Conservation (phyloP, 1,140 invertebrate genomes). For the Idris sp. region DNA sequence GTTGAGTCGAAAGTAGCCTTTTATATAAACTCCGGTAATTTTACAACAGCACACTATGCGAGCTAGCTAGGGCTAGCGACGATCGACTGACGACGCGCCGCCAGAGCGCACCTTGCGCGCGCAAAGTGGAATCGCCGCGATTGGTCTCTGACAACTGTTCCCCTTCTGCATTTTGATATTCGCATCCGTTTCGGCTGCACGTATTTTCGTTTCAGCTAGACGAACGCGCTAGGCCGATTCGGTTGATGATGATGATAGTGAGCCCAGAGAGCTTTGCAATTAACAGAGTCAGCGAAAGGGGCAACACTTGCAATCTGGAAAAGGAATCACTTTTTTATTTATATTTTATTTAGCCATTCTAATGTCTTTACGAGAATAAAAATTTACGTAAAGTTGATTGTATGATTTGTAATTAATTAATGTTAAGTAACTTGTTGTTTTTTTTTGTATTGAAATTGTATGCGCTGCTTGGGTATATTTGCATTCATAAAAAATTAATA, state of each 20-base stretch:
- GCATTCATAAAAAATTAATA: too few relatives aligned
- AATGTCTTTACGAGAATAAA: too few relatives aligned
- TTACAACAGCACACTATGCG: constrained; percentile 6
- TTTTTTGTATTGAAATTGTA: too few relatives aligned
- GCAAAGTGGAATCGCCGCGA: constrained; percentile 45
- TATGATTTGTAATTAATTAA: too few relatives aligned
- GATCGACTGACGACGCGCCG: constrained; percentile 68
- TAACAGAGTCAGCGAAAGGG: constrained; percentile 9
- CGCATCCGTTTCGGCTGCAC: constrained; percentile 40
- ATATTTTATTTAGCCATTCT: too few relatives aligned
- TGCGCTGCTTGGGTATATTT: too few relatives aligned
- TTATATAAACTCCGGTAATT: too few relatives aligned
- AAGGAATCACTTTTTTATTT: background rate
- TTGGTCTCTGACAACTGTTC: constrained; percentile 47
- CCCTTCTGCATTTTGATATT: constrained; percentile 58
- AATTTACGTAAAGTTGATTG: too few relatives aligned
- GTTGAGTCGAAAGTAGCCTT: too few relatives aligned
- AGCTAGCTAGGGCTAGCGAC: constrained; percentile 58
- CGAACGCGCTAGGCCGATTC: constrained; percentile 36
- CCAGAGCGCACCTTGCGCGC: constrained; percentile 57
- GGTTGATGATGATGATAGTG: constrained; percentile 53
- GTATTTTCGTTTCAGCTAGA: constrained; percentile 47
- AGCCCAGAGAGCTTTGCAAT: constrained; percentile 21
- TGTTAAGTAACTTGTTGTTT: too few relatives aligned
- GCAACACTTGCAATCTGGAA: constrained; percentile 1